phyloP scores from a whole-genome alignment of 2,797 vertebrate genomes.

The Delichon dasypus region DNA sequence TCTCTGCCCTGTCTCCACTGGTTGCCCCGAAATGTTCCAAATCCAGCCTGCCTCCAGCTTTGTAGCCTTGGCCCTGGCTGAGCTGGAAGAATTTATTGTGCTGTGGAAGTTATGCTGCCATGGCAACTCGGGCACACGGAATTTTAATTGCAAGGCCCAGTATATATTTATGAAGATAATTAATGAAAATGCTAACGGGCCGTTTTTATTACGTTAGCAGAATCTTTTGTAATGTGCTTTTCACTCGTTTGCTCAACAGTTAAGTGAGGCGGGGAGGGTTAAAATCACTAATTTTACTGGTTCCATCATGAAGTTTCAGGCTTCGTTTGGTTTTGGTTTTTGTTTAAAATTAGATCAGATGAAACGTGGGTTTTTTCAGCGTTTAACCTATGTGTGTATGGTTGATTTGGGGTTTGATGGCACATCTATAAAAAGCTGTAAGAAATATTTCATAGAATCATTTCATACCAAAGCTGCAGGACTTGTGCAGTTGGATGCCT shows the following conservation, averaged over 20 bases:
- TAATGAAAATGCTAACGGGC: slow-evolving; percentile 20
- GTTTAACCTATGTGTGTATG: neutral
- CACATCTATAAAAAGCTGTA: neutral
- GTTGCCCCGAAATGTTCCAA: neutral
- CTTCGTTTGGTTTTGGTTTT: neutral
- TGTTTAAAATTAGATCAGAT: neutral
- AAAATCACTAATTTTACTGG: neutral
- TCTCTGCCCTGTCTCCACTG: neutral
- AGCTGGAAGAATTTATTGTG: slow-evolving; percentile 66
- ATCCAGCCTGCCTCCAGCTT: slow-evolving; percentile 30
- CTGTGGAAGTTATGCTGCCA: slow-evolving; percentile 59
- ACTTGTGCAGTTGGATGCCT: neutral
- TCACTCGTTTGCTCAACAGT: neutral
- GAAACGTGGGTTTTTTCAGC: neutral
- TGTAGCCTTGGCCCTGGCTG: neutral
- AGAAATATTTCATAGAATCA: neutral
- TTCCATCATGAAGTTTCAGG: neutral
- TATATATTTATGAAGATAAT: slow-evolving; percentile 64
- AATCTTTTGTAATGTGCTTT: neutral
- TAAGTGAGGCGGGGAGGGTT: neutral
- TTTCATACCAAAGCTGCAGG: neutral
- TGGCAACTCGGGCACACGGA: slow-evolving; percentile 65
- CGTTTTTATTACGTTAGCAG: neutral
- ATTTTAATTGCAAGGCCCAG: slow-evolving; percentile 69
- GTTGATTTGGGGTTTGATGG: neutral